Evolutionary conservation across 2,888 invertebrate genomes (phyloP).

Genomic region (Acleris cristana): DNA sequence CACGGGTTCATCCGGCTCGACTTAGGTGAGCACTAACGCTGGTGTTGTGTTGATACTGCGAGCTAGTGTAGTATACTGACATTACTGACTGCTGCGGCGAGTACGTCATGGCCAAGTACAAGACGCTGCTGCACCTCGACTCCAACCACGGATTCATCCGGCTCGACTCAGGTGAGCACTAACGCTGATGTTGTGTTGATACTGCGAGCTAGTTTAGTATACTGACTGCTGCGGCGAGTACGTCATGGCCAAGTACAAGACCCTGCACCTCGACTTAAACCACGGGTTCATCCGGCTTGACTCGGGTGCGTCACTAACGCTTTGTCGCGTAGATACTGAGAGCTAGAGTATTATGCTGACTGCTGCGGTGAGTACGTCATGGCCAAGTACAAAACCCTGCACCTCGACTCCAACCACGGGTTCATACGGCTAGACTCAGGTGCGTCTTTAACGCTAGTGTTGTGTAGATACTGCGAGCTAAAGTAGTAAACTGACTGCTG

Average conservation of each 20-base stretch:
- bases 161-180: too few relatives aligned
- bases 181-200: too few relatives aligned
- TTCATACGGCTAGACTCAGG: slow-evolving; percentile 85
- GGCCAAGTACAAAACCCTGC: slow-evolving; percentile 86
- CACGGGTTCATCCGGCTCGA: too few relatives aligned
- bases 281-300: slow-evolving; percentile 86
- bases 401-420: slow-evolving; percentile 86
- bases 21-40: too few relatives aligned
- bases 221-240: slow-evolving; percentile 85
- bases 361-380: slow-evolving; percentile 88
- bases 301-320: slow-evolving; percentile 72
- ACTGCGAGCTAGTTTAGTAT: slow-evolving; percentile 87
- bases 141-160: too few relatives aligned
- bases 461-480: slow-evolving; percentile 84
- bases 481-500: slow-evolving; percentile 86
- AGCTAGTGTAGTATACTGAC: too few relatives aligned
- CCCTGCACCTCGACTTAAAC: slow-evolving; percentile 85
- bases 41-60: too few relatives aligned
- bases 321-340: slow-evolving; percentile 74
- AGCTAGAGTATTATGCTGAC: slow-evolving; percentile 86
- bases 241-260: slow-evolving; percentile 88
- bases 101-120: too few relatives aligned
- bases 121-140: too few relatives aligned
- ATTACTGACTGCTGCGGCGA: too few relatives aligned
- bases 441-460: slow-evolving; percentile 47